Evolutionary conservation across 2,888 invertebrate genomes (phyloP).

Genomic region (Microplitis manilae): DNA sequence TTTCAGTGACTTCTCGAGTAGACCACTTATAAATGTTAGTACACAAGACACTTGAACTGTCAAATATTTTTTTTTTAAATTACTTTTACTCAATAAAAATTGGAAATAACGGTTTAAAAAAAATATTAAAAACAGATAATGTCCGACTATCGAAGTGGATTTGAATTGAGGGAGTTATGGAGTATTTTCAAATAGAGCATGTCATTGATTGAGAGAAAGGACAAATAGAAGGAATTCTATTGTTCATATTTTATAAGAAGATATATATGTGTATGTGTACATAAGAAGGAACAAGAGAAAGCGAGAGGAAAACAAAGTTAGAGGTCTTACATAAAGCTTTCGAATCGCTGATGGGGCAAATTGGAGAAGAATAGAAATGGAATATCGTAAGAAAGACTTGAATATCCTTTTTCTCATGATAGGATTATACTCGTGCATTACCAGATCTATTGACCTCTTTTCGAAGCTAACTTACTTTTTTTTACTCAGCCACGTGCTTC

Average conservation of each 20-base stretch:
- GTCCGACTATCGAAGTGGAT: too few relatives aligned
- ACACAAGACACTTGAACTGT: neutral
- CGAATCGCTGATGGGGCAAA: constrained; percentile 12
- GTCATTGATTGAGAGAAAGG: neutral
- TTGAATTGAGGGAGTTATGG: neutral
- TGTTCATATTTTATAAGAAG: neutral
- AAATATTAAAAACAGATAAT: too few relatives aligned
- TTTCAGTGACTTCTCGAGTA: neutral
- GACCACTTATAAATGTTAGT: neutral
- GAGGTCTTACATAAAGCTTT: constrained; percentile 16
- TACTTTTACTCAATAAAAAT: too few relatives aligned
- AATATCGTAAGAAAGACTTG: constrained; percentile 8
- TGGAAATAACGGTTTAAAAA: too few relatives aligned
- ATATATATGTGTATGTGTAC: neutral
- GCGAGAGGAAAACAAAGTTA: neutral
- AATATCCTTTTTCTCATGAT: constrained; percentile 1
- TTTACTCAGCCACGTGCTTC: neutral
- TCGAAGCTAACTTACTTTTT: constrained; percentile 2
- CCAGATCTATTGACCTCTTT: constrained; percentile 27
- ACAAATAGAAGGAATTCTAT: neutral
- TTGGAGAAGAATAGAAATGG: constrained; percentile 7
- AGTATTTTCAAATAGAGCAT: neutral
- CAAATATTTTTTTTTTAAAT: neutral
- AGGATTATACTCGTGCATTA: neutral
- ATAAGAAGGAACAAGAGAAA: neutral